Evolutionary conservation across 2,888 invertebrate genomes (phyloP).

Genomic region (Troglohyphantes excavatus): DNA sequence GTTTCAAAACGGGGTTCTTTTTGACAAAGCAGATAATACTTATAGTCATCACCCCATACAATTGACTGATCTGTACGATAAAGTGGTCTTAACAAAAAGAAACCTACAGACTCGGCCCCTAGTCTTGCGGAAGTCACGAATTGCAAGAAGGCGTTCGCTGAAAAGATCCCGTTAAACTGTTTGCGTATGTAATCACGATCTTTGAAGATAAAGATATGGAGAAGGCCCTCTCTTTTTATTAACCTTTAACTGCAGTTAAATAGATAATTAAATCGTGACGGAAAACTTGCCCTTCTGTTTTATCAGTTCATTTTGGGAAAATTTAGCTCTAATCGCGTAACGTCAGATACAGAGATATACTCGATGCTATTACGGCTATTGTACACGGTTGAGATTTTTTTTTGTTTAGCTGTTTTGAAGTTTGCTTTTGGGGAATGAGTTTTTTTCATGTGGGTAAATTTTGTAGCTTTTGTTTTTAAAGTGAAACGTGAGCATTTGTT

Average conservation of each 20-base stretch:
- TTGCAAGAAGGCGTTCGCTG: slow-evolving; percentile 19
- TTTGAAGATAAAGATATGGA: slow-evolving; percentile 64
- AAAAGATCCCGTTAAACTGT: slow-evolving; percentile 53
- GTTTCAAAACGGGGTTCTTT: no score
- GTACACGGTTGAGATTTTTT: neutral
- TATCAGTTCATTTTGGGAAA: slow-evolving; percentile 21
- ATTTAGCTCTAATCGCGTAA: slow-evolving; percentile 30
- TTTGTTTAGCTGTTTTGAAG: neutral
- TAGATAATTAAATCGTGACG: slow-evolving; percentile 69
- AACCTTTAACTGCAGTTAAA: slow-evolving; percentile 64
- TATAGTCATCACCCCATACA: neutral
- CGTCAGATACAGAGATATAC: slow-evolving; percentile 22
- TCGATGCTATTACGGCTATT: slow-evolving; percentile 41
- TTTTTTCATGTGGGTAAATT: neutral
- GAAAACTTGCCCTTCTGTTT: slow-evolving; percentile 47
- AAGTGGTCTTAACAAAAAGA: slow-evolving; percentile 19
- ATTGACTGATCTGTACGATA: neutral
- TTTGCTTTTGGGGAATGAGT: neutral
- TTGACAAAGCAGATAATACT: neutral
- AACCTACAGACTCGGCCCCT: neutral
- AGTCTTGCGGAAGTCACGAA: slow-evolving; percentile 67
- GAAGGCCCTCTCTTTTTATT: slow-evolving; percentile 43
- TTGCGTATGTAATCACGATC: slow-evolving; percentile 49
- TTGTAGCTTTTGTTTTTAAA: neutral
- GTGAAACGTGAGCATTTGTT: no score